phyloP scores from a whole-genome alignment of 2,888 invertebrate genomes.

The Drepanosiphum platanoidis region DNA sequence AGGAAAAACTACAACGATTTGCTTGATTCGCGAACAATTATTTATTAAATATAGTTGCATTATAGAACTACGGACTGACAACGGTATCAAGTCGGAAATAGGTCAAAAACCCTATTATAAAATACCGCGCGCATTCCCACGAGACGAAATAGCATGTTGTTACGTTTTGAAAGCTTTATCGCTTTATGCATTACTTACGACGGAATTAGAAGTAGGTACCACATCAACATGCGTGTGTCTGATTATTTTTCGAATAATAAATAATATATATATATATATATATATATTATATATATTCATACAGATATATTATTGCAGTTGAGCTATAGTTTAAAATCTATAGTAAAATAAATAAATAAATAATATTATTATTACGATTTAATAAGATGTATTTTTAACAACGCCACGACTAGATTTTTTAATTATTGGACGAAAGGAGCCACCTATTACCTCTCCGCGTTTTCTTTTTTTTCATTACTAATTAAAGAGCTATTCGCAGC shows the following conservation, averaged over 20 bases:
- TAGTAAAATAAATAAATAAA: too few relatives aligned
- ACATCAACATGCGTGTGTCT: background rate
- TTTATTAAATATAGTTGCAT: background rate
- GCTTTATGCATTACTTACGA: background rate
- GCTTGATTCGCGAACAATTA: background rate
- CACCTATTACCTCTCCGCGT: too few relatives aligned
- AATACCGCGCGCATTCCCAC: background rate
- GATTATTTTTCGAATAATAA: background rate
- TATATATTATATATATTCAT: too few relatives aligned
- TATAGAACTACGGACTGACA: background rate
- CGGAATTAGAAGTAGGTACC: background rate
- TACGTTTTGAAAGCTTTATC: constrained; percentile 15
- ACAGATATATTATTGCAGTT: too few relatives aligned
- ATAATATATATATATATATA: too few relatives aligned
- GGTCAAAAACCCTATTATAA: constrained; percentile 17
- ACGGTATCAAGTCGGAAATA: background rate
- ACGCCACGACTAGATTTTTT: too few relatives aligned
- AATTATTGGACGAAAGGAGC: too few relatives aligned
- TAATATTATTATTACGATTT: too few relatives aligned
- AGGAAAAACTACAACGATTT: background rate
- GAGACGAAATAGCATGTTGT: constrained; percentile 6
- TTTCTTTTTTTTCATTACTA: too few relatives aligned
- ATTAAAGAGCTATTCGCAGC: too few relatives aligned
- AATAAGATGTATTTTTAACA: too few relatives aligned
- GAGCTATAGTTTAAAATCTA: too few relatives aligned